Evolutionary conservation across 2,888 invertebrate species (phyloP).

Genomic region (Bibio marci): DNA sequence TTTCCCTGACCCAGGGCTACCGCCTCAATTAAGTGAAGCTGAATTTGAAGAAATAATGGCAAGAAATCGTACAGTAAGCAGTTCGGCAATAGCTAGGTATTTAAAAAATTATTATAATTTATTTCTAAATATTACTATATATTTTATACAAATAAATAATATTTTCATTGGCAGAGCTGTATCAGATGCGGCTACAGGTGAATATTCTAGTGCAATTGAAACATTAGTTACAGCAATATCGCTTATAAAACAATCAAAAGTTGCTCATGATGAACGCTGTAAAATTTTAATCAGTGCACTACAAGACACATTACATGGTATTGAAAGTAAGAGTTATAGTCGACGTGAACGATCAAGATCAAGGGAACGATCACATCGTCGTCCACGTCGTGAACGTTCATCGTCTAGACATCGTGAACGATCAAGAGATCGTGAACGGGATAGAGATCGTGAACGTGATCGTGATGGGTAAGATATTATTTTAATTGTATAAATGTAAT

Average conservation of each 20-base stretch:
- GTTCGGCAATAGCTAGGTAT: slow-evolving; percentile 73
- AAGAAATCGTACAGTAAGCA: slow-evolving; percentile 91
- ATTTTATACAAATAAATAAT: too few species aligned
- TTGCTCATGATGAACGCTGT: slow-evolving; percentile 75
- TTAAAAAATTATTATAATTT: neutral
- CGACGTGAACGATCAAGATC: slow-evolving; percentile 42
- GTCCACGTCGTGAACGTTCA: slow-evolving; percentile 29
- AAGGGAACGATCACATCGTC: slow-evolving; percentile 31
- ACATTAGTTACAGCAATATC: slow-evolving; percentile 97
- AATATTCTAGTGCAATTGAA: slow-evolving; percentile 96
- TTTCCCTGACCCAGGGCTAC: slow-evolving; percentile 27
- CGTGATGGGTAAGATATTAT: slow-evolving; percentile 34
- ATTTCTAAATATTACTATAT: too few species aligned
- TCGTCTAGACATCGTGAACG: slow-evolving; percentile 50
- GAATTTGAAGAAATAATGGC: slow-evolving; percentile 99
- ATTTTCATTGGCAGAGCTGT: slow-evolving; percentile 50
- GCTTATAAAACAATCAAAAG: slow-evolving; percentile 92
- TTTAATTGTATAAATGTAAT: too few species aligned
- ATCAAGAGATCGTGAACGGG: slow-evolving; percentile 50
- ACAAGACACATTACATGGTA: slow-evolving; percentile 91
- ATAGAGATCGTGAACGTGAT: slow-evolving; percentile 32
- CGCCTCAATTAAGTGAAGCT: slow-evolving; percentile 63
- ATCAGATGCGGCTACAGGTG: slow-evolving; percentile 92
- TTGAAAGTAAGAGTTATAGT: slow-evolving; percentile 94
- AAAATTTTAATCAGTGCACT: slow-evolving; percentile 93